These are phyloP conservation scores for Rhincodon typus DNA, from an alignment of 2,797 vertebrate genomes.

Conservation along the genomic window DNA sequence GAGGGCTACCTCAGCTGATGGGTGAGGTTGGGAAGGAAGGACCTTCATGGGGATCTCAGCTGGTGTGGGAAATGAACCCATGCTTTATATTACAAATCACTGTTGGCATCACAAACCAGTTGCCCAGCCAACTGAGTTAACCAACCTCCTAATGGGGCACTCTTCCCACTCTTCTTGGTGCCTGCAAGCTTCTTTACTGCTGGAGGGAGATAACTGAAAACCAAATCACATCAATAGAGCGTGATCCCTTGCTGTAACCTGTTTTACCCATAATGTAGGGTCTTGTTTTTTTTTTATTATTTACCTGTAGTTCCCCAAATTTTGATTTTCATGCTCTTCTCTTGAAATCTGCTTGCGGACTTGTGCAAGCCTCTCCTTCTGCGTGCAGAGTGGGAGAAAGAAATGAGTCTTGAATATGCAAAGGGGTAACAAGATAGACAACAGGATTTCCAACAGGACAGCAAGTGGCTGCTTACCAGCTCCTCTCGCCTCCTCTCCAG, in stretches of 20 bases:
- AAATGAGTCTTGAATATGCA: conserved; percentile 30
- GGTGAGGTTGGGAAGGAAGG: too few species aligned
- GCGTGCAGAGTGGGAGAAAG: conserved; percentile 48
- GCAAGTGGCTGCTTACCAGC: conserved; percentile 61
- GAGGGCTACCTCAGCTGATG: too few species aligned
- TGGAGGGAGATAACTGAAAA: neutral
- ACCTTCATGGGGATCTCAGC: too few species aligned
- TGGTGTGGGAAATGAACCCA: too few species aligned
- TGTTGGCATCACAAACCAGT: too few species aligned
- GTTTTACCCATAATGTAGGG: too few species aligned
- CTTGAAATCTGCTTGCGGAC: conserved; percentile 89
- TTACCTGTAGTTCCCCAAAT: conserved; percentile 98
- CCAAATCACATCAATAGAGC: neutral
- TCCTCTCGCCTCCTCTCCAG: conserved; percentile 86
- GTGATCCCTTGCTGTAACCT: neutral
- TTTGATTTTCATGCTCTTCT: conserved; percentile 90
- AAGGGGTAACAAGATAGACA: neutral
- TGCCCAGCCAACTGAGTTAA: too few species aligned
- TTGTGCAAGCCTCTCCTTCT: conserved; percentile 93
- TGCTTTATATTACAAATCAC: too few species aligned
- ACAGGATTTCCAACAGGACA: neutral
- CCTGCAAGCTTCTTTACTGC: neutral
- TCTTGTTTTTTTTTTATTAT: conserved; percentile 44
- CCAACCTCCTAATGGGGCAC: neutral
- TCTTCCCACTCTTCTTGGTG: neutral